Evolutionary conservation across 2,797 vertebrate genomes (phyloP), one percentile per base, ranked within the genome.

Genomic region (Taeniopygia guttata): DNA sequence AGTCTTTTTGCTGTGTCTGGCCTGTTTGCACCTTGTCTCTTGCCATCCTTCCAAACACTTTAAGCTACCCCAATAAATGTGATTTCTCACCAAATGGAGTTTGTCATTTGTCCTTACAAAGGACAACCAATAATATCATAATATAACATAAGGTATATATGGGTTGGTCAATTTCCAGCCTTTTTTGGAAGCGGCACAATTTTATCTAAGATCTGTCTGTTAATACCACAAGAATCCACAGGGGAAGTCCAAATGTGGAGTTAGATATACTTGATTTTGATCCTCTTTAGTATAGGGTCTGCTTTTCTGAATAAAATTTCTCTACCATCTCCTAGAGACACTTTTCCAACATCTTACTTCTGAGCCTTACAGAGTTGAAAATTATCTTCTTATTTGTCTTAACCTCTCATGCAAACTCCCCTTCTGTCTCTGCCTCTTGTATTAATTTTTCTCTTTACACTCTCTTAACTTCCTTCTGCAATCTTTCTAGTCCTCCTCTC

Each of bases 401-500:
- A 89, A 62, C 77, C 68, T 81, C 90, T 90, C 82, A 52, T 88
- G 78, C 68, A 94, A 75, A 95, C 85, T 96, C 69, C 75, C 30
- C 69, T 85, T 82, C 74, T 76, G 85, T 70, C 89, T 94, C 52
- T 94, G 77, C 48, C 54, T 87, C 73, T 51, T 83, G 62, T 90
- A 94, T 96, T 92, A 95, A 90, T 96, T 94, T 95, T 91, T 95
- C 94, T 82, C 93, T 95, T 96, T 95, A 90, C 94, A 95, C 51
- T 81, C 96, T 97, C 91, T 94, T 91, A 97, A 92, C 91, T 96
- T 96, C 91, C 87, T 95, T 95, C 90, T 93, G 91, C 81, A 97
- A 94, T 96, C 91, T 94, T 92, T 95, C 95, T 96, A 95, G 95
- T 96, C 96, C 96, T 97, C 96, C 96, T 96, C 75, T 91, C 74